These are phyloP conservation scores for Drosophila pseudoobscura DNA, from an alignment of 1,140 invertebrate species.

Conservation along the genomic window DNA sequence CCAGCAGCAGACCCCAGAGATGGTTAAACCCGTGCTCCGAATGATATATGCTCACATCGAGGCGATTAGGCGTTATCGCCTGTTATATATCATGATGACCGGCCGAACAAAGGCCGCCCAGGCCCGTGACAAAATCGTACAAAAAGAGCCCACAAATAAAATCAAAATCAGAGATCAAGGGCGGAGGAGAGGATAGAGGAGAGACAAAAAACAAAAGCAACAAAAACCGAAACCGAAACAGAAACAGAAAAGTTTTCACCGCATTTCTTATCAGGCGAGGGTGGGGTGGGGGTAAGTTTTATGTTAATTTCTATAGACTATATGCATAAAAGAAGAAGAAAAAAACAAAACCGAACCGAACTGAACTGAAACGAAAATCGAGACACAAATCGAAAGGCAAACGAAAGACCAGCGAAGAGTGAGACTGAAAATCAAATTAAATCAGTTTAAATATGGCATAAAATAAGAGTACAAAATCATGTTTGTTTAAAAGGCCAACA, in stretches of 20 bases:
- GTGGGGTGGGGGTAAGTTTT: constrained; percentile 18
- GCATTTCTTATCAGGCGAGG: constrained; percentile 4
- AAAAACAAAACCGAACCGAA: no score
- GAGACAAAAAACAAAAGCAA: neutral
- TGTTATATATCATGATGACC: constrained; percentile 58
- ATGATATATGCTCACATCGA: constrained; percentile 28
- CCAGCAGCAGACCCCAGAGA: no score
- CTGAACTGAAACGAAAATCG: neutral
- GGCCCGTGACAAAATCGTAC: constrained; percentile 56
- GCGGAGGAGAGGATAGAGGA: no score
- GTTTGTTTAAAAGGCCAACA: constrained; percentile 64
- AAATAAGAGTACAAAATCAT: constrained; percentile 75
- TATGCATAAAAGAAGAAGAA: no score
- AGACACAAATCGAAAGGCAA: constrained; percentile 28
- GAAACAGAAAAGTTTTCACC: constrained; percentile 25
- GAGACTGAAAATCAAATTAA: constrained; percentile 50
- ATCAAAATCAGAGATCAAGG: neutral
- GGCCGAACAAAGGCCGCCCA: constrained; percentile 48
- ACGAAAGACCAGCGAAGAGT: neutral
- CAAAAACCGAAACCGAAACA: no score
- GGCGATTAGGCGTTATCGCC: constrained; percentile 43
- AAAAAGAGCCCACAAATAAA: constrained; percentile 35
- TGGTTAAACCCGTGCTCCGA: neutral
- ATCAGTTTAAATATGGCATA: constrained; percentile 72
- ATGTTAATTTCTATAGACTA: constrained; percentile 34